Base-by-base conservation (phyloP, 2,888 invertebrate genomes). In the Phalera bucephala region DNA sequence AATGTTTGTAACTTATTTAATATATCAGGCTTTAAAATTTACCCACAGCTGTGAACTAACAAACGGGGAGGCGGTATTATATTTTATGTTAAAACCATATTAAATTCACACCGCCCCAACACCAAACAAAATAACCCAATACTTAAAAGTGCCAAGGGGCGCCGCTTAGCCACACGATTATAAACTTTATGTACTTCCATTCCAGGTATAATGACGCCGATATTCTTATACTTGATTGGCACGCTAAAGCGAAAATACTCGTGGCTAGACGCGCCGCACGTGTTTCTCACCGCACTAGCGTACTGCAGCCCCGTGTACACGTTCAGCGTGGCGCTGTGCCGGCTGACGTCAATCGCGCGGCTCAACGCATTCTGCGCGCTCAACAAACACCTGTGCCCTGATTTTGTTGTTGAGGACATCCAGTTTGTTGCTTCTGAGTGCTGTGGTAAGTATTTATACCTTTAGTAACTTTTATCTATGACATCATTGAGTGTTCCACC, bases 361-460 rank as follows among this genome's bases (percentile, higher is more conserved):
- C 10, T 36, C 3, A 54, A 52, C 28, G 28, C 55, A 0, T 34
- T 10, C 5, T 52, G 52, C 14, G 1, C 19, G 1, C 30, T 39
- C 1, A 50, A 52, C 20, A 40, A 5, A 7, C 19, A 10, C 0
- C n/a, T 19, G 2, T 52, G 52, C 15, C 52, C 52, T 0, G 0
- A 39, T 11, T 23, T 52, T 11, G 0, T n/a, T 4, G 9, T 36
- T 0, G 21, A 33, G 1, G 37, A 33, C 2, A 1, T n/a, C 1
- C 1, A 2, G 0, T 10, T 38, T 34, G 20, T 13, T 1, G 4
- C 10, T 3, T 0, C 20, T 3, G 2, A 29, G 12, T 52, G 52
- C 0, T 52, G 52, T 31, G 10, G 55, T 52, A 22, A 52, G 50
- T 31, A 19, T n/a, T n/a, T n/a, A n/a, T n/a, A n/a, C n/a, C n/a